Conservation (phyloP, 2,797 vertebrate species). For the Sebastes trivittatus region DNA sequence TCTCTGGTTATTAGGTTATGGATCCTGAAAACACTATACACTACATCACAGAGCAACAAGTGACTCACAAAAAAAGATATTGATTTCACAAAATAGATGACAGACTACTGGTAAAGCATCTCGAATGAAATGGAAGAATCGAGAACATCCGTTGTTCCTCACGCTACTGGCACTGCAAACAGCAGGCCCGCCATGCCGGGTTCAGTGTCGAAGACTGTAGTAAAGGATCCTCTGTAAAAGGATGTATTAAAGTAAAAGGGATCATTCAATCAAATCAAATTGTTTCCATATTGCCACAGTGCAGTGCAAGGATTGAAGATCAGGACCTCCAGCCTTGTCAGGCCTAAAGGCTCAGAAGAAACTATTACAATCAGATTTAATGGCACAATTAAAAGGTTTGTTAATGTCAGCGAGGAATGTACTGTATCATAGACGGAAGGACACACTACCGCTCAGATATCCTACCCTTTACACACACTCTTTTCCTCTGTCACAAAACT, state of each 20-base stretch:
- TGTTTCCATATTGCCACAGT: slow-evolving; percentile 25
- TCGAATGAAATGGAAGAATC: not conserved
- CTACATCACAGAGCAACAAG: not conserved
- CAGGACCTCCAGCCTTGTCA: not conserved
- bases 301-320: not conserved
- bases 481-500: not conserved
- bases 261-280: slow-evolving; percentile 40
- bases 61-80: not conserved
- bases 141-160: not conserved
- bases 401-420: not conserved
- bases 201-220: not conserved
- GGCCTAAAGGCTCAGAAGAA: slow-evolving; percentile 14
- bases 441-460: not conserved
- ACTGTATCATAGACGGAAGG: not conserved
- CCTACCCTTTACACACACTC: not conserved
- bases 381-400: slow-evolving; percentile 21
- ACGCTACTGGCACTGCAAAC: not conserved
- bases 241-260: not conserved
- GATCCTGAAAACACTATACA: not conserved
- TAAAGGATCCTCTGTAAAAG: slow-evolving; percentile 4
- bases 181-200: not conserved
- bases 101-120: not conserved
- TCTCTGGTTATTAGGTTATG: not conserved
- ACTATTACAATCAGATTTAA: slow-evolving; percentile 46
- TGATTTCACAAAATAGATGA: not conserved